Evolutionary conservation across 1,140 invertebrate genomes (phyloP).

Genomic region (Leptonema lineaticorne): DNA sequence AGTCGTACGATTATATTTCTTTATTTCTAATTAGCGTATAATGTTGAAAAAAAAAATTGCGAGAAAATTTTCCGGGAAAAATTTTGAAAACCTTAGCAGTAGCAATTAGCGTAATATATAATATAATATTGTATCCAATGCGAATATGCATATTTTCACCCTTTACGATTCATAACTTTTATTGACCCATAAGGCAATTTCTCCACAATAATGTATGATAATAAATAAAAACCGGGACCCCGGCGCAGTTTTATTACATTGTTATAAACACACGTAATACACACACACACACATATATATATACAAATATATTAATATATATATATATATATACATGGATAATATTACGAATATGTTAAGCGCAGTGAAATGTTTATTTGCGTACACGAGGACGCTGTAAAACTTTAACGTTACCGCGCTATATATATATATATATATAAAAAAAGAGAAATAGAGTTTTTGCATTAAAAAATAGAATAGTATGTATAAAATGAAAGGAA

Average conservation of each 20-base stretch:
- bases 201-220: conserved; percentile 18
- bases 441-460: no score
- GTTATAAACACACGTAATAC: background rate
- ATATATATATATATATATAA: no score
- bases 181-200: conserved; percentile 16
- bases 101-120: no score
- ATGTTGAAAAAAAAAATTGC: no score
- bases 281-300: background rate
- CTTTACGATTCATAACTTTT: conserved; percentile 19
- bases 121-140: no score
- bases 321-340: background rate
- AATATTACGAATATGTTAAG: background rate
- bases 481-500: no score
- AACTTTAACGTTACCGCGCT: conserved; percentile 17
- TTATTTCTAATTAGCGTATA: no score
- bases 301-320: background rate
- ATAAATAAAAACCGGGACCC: conserved; percentile 18
- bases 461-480: no score
- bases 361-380: background rate
- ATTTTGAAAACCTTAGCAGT: no score
- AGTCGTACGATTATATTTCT: no score
- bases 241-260: conserved; percentile 12
- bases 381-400: background rate
- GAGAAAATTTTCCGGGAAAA: no score
- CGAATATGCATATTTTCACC: background rate